phyloP scores from a whole-genome alignment of 1,140 invertebrate species.

The Saccostrea echinata region DNA sequence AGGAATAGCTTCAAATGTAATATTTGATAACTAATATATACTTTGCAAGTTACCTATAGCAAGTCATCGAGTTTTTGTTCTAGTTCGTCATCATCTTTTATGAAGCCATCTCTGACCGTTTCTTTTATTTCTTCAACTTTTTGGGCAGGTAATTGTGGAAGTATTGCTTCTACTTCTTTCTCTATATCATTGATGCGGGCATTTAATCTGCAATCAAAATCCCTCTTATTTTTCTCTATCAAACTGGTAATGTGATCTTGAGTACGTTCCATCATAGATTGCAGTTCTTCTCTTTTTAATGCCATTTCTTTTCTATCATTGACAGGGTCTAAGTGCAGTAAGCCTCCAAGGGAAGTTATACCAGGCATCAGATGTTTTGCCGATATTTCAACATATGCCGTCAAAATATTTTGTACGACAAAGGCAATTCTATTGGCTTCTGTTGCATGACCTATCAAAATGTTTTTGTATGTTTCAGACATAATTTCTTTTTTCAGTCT shows the following conservation, averaged over 20 bases:
- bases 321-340: conserved; percentile 13
- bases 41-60: no score
- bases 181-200: background rate
- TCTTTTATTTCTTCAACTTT: background rate
- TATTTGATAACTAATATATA: no score
- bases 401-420: conserved; percentile 23
- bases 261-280: background rate
- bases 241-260: background rate
- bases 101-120: background rate
- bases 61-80: no score
- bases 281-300: background rate
- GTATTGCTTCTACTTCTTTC: background rate
- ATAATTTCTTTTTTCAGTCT: background rate
- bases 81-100: no score
- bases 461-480: conserved; percentile 8
- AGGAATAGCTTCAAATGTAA: no score
- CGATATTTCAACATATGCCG: conserved; percentile 37
- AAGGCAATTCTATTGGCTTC: conserved; percentile 36
- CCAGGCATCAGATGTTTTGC: conserved; percentile 31
- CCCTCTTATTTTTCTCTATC: background rate
- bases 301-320: background rate
- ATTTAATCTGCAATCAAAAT: background rate
- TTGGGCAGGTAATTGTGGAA: background rate
- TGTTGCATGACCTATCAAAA: conserved; percentile 23
- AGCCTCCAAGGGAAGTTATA: background rate